Conservation (phyloP, 1,140 invertebrate species). For the Lepidurus arcticus region DNA sequence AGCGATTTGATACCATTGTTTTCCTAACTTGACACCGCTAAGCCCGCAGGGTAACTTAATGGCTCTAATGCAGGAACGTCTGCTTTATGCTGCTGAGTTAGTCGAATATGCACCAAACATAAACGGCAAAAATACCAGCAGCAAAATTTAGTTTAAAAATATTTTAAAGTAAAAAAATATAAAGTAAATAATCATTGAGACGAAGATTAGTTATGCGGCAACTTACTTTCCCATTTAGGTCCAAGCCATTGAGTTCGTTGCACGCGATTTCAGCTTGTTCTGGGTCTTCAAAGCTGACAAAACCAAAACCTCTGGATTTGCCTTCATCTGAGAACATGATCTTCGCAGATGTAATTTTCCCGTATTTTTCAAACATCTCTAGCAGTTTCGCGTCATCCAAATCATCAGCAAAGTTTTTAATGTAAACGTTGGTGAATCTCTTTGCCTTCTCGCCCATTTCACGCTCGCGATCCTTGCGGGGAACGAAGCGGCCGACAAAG, state of each 20-base stretch:
- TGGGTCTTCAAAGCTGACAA: conserved; percentile 96
- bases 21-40: conserved; percentile 15
- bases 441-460: conserved; percentile 96
- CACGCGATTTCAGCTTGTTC: conserved; percentile 92
- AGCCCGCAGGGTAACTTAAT: neutral
- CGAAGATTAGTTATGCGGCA: neutral
- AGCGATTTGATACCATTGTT: neutral
- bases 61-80: conserved; percentile 3
- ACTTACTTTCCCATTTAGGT: conserved; percentile 59
- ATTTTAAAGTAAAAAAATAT: neutral
- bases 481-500: conserved; percentile 97
- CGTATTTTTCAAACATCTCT: conserved; percentile 92
- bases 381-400: conserved; percentile 86
- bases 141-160: neutral
- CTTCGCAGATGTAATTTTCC: conserved; percentile 89
- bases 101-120: neutral
- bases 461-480: conserved; percentile 93
- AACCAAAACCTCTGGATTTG: conserved; percentile 98
- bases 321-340: conserved; percentile 71
- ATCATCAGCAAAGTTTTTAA: conserved; percentile 97
- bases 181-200: neutral
- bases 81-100: neutral
- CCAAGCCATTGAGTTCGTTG: conserved; percentile 82
- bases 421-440: conserved; percentile 97
- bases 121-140: neutral